A percentile compares a stretch with the other conserved stretches of the same genome.
These are phyloP conservation scores for Pelobates cultripes DNA, from an alignment of 2,797 vertebrate genomes.

Conservation along the genomic window DNA sequence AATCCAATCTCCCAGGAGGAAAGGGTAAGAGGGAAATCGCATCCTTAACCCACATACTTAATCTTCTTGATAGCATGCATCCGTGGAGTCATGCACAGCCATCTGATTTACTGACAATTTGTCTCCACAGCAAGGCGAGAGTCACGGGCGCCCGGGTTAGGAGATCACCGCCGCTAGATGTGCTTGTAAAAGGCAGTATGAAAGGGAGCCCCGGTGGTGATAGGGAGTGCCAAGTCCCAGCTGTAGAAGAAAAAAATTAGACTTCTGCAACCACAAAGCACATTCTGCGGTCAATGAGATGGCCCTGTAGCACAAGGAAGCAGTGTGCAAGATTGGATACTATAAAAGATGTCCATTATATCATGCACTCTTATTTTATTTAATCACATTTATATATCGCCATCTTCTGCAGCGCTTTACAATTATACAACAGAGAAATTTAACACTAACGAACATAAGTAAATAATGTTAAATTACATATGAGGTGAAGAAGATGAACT, in stretches of 20 bases:
- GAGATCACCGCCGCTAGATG: slow-evolving; percentile 38
- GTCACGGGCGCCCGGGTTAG: slow-evolving; percentile 33
- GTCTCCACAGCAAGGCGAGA: slow-evolving; percentile 43
- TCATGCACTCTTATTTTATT: too few species aligned
- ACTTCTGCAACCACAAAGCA: not conserved
- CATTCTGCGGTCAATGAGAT: slow-evolving; percentile 4
- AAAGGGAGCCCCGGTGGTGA: slow-evolving; percentile 3
- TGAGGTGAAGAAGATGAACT: too few species aligned
- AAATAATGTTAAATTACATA: too few species aligned
- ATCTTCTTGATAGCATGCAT: slow-evolving; percentile 56
- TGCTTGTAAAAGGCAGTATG: slow-evolving; percentile 16
- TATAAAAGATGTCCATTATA: not conserved
- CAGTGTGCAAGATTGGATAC: not conserved
- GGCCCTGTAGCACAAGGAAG: not conserved
- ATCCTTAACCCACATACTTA: slow-evolving; percentile 56
- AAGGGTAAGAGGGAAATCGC: slow-evolving; percentile 44
- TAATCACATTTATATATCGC: not conserved
- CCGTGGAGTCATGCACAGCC: slow-evolving; percentile 51
- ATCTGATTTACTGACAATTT: slow-evolving; percentile 51
- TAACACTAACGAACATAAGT: too few species aligned
- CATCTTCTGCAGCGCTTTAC: not conserved
- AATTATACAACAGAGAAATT: too few species aligned
- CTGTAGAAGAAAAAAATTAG: slow-evolving; percentile 1
- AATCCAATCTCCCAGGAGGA: slow-evolving; percentile 52
- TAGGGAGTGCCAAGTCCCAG: slow-evolving; percentile 14